Conservation (phyloP, 2,888 invertebrate species). For the Parnassius glacialis region DNA sequence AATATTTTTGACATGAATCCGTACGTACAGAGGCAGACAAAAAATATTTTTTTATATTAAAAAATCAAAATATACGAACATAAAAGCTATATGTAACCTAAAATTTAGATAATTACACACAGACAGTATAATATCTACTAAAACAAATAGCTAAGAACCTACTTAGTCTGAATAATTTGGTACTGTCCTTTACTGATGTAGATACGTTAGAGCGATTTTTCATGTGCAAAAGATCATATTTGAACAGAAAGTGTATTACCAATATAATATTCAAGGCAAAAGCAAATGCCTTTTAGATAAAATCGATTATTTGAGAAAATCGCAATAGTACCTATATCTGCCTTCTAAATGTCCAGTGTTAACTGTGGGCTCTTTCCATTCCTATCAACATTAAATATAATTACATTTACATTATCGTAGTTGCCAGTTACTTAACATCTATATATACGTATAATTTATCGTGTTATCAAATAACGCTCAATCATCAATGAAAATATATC, state of each 20-base stretch:
- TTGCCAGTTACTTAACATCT: constrained; percentile 5
- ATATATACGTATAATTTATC: constrained; percentile 18
- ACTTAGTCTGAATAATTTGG: no score
- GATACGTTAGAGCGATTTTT: no score
- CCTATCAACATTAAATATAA: constrained; percentile 17
- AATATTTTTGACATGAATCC: not conserved
- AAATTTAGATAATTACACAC: no score
- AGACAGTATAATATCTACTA: no score
- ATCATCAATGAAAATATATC: constrained; percentile 24
- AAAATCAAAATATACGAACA: no score
- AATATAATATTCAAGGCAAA: constrained; percentile 9
- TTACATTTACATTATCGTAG: constrained; percentile 22
- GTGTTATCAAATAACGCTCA: constrained; percentile 21
- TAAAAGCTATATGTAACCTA: no score
- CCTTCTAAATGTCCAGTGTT: constrained; percentile 46
- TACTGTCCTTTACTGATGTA: no score
- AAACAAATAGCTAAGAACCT: no score
- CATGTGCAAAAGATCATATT: constrained; percentile 23
- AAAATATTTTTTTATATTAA: no score
- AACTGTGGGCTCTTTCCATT: constrained; percentile 55
- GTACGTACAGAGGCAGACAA: no score
- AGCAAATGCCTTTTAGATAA: constrained; percentile 3
- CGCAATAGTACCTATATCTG: constrained; percentile 33
- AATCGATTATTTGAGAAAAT: constrained; percentile 9
- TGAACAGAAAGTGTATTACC: constrained; percentile 1